These are phyloP conservation scores for Drosophila suzukii DNA, from an alignment of 1,140 invertebrate species.

Conservation along the genomic window DNA sequence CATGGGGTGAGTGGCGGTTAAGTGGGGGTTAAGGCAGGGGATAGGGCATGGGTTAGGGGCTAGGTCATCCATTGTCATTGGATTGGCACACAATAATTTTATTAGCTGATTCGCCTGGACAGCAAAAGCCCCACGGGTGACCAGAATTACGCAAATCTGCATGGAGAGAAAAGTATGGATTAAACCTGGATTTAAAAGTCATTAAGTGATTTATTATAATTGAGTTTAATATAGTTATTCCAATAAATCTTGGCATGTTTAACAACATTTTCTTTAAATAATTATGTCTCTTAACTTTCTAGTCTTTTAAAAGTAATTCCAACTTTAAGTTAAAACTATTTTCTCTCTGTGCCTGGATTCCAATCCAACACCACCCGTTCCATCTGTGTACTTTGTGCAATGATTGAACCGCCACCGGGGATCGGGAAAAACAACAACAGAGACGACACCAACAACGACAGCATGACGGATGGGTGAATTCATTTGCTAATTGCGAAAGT, in stretches of 20 bases:
- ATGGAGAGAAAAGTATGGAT: not conserved
- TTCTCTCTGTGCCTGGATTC: not conserved
- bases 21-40: not conserved
- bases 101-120: slow-evolving; percentile 37
- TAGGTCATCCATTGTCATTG: slow-evolving; percentile 11
- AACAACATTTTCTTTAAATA: too few species aligned
- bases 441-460: slow-evolving; percentile 44
- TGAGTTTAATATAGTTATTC: too few species aligned
- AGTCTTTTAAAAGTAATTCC: too few species aligned
- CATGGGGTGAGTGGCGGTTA: slow-evolving; percentile 88
- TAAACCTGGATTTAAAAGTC: too few species aligned
- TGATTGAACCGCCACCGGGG: slow-evolving; percentile 77
- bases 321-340: not conserved
- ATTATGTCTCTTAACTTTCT: too few species aligned
- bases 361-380: not conserved
- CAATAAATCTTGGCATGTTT: too few species aligned
- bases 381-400: slow-evolving; percentile 42
- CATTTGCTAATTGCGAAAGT: slow-evolving; percentile 84
- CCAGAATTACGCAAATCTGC: not conserved
- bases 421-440: slow-evolving; percentile 44
- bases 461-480: slow-evolving; percentile 83
- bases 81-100: slow-evolving; percentile 54
- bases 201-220: too few species aligned
- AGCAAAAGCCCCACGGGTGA: not conserved
- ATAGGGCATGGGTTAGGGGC: not conserved